Evolutionary conservation across 30 jellyfish, hydroid and myxozoan genomes (phyloP).

Genomic region (Cassiopea andromeda): DNA sequence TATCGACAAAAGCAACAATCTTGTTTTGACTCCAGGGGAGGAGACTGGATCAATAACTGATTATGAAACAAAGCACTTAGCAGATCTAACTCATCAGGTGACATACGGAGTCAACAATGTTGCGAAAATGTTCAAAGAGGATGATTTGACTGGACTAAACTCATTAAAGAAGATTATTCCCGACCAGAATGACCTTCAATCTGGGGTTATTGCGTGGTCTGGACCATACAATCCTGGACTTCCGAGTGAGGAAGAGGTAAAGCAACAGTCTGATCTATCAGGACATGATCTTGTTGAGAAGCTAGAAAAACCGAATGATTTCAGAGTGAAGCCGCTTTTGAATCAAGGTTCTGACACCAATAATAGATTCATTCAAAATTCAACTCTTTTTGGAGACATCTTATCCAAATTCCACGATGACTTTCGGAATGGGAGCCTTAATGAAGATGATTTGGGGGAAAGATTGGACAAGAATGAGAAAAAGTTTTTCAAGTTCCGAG

Average conservation of each 20-base stretch:
- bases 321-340: background rate
- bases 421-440: background rate
- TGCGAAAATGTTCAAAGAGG: constrained; percentile 27
- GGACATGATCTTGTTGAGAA: constrained; percentile 57
- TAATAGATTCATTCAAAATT: background rate
- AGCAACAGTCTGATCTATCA: constrained; percentile 31
- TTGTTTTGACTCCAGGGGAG: constrained; percentile 67
- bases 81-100: constrained; percentile 37
- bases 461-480: constrained; percentile 5
- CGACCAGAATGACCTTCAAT: constrained; percentile 31
- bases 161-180: constrained; percentile 10
- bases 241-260: constrained; percentile 50
- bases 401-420: background rate
- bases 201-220: constrained; percentile 67
- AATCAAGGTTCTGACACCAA: background rate
- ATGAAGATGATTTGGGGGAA: background rate
- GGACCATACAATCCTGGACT: constrained; percentile 66
- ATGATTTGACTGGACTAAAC: constrained; percentile 46
- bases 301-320: constrained; percentile 24
- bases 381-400: background rate
- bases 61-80: constrained; percentile 47
- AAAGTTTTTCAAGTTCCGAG: background rate
- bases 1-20: constrained; percentile 46
- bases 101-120: constrained; percentile 45
- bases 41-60: constrained; percentile 31